A percentile compares a stretch with the other conserved stretches of the same genome.
Evolutionary conservation across 2,888 invertebrate genomes (phyloP).

Genomic region (Panorpa germanica): DNA sequence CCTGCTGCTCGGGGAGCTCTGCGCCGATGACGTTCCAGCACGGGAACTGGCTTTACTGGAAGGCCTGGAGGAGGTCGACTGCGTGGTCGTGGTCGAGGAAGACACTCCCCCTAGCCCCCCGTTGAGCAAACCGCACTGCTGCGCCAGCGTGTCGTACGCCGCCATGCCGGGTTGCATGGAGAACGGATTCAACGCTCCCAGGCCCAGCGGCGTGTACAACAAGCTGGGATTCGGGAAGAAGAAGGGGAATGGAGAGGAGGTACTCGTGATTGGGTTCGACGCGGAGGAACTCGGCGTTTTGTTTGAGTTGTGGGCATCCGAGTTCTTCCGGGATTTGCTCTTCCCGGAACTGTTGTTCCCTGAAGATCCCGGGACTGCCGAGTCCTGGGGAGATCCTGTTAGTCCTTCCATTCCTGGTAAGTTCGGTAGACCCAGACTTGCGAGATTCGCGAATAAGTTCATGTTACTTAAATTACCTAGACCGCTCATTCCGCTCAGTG

Average conservation of each 20-base stretch:
- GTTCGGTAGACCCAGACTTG: slow-evolving; percentile 66
- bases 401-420: slow-evolving; percentile 47
- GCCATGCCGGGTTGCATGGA: slow-evolving; percentile 68
- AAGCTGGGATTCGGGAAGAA: slow-evolving; percentile 85
- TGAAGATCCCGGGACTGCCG: slow-evolving; percentile 23
- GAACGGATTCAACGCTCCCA: slow-evolving; percentile 71
- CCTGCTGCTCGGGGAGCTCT: slow-evolving; percentile 14
- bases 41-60: slow-evolving; percentile 18
- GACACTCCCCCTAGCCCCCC: slow-evolving; percentile 42
- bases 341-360: slow-evolving; percentile 18
- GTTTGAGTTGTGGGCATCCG: too few species aligned
- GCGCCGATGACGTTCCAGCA: slow-evolving; percentile 6
- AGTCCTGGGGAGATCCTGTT: slow-evolving; percentile 35
- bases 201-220: slow-evolving; percentile 75
- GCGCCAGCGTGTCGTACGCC: slow-evolving; percentile 69
- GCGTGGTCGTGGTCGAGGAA: slow-evolving; percentile 17
- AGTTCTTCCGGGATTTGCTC: slow-evolving; percentile 24
- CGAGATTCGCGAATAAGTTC: slow-evolving; percentile 75
- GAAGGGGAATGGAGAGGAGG: slow-evolving; percentile 79
- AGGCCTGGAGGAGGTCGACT: slow-evolving; percentile 24
- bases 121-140: slow-evolving; percentile 56
- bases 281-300: slow-evolving; percentile 18
- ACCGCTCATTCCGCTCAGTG: slow-evolving; percentile 48
- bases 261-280: slow-evolving; percentile 35
- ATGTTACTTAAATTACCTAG: slow-evolving; percentile 61